phyloP scores from a whole-genome alignment of 1,140 invertebrate genomes.

The Drosophila auraria region DNA sequence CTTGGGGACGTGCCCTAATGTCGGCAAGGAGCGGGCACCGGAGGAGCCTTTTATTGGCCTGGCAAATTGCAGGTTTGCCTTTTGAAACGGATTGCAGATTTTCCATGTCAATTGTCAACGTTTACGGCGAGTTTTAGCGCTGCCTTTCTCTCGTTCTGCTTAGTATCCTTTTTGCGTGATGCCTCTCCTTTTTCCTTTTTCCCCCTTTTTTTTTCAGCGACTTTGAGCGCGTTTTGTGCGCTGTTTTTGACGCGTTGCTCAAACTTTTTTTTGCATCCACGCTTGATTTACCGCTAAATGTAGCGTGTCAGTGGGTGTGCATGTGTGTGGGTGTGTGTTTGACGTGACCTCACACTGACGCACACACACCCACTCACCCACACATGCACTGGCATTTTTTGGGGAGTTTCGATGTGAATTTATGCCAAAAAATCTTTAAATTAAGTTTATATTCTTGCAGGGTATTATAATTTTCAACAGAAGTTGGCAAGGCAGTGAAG shows the following conservation, averaged over 20 bases:
- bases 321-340: slow-evolving; percentile 18
- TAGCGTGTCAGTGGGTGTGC: slow-evolving; percentile 34
- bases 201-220: not conserved
- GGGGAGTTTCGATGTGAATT: not conserved
- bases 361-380: slow-evolving; percentile 17
- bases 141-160: not conserved
- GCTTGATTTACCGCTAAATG: slow-evolving; percentile 59
- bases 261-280: slow-evolving; percentile 37
- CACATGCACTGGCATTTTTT: not conserved
- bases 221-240: slow-evolving; percentile 19
- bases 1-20: slow-evolving; percentile 11
- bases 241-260: slow-evolving; percentile 57
- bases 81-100: slow-evolving; percentile 48
- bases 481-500: too few species aligned
- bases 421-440: too few species aligned
- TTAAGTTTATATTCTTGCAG: too few species aligned
- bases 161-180: slow-evolving; percentile 29
- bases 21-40: not conserved
- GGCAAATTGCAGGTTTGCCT: slow-evolving; percentile 59
- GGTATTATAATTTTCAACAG: too few species aligned
- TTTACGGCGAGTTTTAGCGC: slow-evolving; percentile 36
- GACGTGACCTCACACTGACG: slow-evolving; percentile 27
- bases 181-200: slow-evolving; percentile 6
- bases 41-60: slow-evolving; percentile 47
- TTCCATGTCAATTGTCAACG: slow-evolving; percentile 76